Evolutionary conservation across 2,888 invertebrate genomes (phyloP).

Genomic region (Heliconius ismenius): DNA sequence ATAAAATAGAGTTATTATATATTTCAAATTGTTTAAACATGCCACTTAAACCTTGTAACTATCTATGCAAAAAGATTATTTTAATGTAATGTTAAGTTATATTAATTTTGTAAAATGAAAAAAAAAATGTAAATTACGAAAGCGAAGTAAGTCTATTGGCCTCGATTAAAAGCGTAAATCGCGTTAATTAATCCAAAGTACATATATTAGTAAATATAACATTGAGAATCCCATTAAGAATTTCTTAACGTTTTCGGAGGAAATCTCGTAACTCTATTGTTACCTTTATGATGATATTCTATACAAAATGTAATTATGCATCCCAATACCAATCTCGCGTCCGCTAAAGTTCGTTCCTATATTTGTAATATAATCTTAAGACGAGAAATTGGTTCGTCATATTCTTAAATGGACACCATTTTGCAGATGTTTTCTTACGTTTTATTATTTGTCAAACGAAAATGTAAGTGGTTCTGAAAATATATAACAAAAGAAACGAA

Average conservation of each 20-base stretch:
- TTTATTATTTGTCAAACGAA: conserved; percentile 4
- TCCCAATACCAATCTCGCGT: conserved; percentile 33
- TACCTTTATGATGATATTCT: conserved; percentile 45
- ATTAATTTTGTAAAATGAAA: not conserved
- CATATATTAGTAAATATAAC: conserved; percentile 32
- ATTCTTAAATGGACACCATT: not conserved
- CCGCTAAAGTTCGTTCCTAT: not conserved
- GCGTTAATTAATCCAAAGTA: conserved; percentile 29
- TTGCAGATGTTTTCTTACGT: not conserved
- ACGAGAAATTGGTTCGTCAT: not conserved
- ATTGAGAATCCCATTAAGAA: conserved; percentile 47
- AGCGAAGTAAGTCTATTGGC: conserved; percentile 18
- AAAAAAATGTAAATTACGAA: not conserved
- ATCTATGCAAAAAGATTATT: no score
- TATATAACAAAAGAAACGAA: not conserved
- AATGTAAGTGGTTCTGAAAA: not conserved
- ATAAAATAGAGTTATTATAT: no score
- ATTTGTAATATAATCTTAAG: not conserved
- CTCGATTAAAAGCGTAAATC: conserved; percentile 32
- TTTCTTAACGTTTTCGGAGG: conserved; percentile 50
- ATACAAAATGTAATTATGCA: conserved; percentile 51
- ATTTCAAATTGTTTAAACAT: no score
- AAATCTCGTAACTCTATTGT: conserved; percentile 49
- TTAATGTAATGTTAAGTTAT: no score
- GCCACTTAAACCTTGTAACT: no score